Conservation (phyloP, 2,113 vertebrate genomes). For the Nothobranchius furzeri region DNA sequence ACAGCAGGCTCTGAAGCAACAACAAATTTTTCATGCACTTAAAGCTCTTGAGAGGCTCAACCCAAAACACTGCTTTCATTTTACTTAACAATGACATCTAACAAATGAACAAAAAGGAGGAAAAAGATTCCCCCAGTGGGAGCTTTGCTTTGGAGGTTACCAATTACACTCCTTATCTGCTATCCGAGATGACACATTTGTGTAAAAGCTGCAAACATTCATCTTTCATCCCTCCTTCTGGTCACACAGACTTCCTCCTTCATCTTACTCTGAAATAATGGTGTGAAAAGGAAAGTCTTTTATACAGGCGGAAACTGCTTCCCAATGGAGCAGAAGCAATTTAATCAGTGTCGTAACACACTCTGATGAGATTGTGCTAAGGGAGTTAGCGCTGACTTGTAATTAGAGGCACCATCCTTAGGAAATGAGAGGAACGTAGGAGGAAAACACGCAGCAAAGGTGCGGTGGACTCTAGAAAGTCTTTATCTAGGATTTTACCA, state of each 20-base stretch:
- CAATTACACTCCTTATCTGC: conserved; percentile 35
- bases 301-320: conserved; percentile 52
- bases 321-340: conserved; percentile 73
- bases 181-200: conserved; percentile 12
- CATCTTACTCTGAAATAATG: conserved; percentile 13
- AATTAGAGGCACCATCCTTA: conserved; percentile 74
- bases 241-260: conserved; percentile 16
- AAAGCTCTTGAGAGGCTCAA: conserved; percentile 54
- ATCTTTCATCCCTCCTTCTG: conserved; percentile 1
- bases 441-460: conserved; percentile 54
- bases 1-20: conserved; percentile 29
- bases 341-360: conserved; percentile 83
- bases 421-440: conserved; percentile 65
- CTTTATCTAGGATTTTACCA: not conserved
- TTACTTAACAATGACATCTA: conserved; percentile 51
- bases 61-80: conserved; percentile 48
- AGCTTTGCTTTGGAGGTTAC: conserved; percentile 30
- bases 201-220: conserved; percentile 34
- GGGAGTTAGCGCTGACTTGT: conserved; percentile 79
- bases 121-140: conserved; percentile 8
- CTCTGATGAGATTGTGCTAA: conserved; percentile 80
- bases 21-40: conserved; percentile 55
- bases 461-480: conserved; percentile 35
- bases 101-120: conserved; percentile 31
- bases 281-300: conserved; percentile 41